Percentiles rank a stretch among this genome's conserved stretches.
Evolutionary conservation across 2,888 invertebrate genomes (phyloP).

Genomic region (Leptopilina syphax): DNA sequence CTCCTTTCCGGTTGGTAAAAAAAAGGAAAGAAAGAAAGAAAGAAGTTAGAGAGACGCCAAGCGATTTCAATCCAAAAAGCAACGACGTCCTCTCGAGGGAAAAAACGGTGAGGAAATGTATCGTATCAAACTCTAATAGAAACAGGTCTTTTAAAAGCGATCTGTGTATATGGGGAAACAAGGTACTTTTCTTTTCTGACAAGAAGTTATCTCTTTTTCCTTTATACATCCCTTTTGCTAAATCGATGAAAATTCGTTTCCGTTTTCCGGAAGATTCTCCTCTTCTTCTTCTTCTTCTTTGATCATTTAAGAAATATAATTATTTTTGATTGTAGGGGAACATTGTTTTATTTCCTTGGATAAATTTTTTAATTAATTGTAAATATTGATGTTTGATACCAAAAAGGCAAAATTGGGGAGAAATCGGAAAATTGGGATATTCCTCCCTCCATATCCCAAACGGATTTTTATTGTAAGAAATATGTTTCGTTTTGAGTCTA

Average conservation of each 20-base stretch:
- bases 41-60: neutral
- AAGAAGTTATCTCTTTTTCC: constrained; percentile 1
- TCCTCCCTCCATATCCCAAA: no score
- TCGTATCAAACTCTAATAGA: constrained; percentile 31
- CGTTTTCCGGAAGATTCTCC: neutral
- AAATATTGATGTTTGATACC: no score
- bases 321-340: no score
- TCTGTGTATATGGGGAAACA: neutral
- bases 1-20: constrained; percentile 61
- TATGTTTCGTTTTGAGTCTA: no score
- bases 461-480: no score
- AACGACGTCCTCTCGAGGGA: constrained; percentile 41
- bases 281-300: neutral
- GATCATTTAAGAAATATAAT: no score
- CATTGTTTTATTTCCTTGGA: no score
- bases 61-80: constrained; percentile 42
- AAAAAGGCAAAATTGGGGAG: no score
- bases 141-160: neutral
- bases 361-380: no score
- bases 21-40: no score
- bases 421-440: no score
- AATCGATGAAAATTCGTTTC: neutral
- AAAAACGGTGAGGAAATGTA: constrained; percentile 19
- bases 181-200: constrained; percentile 3
- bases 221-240: neutral